Base-by-base conservation (phyloP, 2,888 invertebrate genomes). In the Pachymerium ferrugineum region DNA sequence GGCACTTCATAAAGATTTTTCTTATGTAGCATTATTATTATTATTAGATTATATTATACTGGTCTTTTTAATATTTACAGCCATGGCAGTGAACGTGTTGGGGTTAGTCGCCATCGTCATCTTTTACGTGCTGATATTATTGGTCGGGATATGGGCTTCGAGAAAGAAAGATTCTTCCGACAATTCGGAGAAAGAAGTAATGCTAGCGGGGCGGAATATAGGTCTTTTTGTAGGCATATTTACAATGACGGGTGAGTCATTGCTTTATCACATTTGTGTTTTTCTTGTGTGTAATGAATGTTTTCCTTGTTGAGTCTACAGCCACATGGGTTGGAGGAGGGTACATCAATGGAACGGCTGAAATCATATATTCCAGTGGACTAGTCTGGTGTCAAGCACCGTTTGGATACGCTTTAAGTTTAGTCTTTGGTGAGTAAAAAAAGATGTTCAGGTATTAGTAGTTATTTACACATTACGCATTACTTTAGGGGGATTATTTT, bases 291-390 rank as follows among this genome's bases (percentile, higher is more conserved):
- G 73, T 74, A 78, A 73, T n/a, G 73, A 70, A n/a, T 70, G 22
- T 74, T 54, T 31, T 77, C 70, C 72, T 76, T 77, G 62, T 77
- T 77, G 67, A 76, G 74, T 72, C 75, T 35, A 72, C 67, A 94
- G 97, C 98, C 69, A 99, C 98, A 16, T 99, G 99, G 98, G 98
- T 99, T 73, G 99, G 98, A 76, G 98, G 99, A 62, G 98, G 97
- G 72, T 99, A 98, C 86, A 99, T 99, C 83, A 99, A 99, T 83
- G 98, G 98, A 77, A 97, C 98, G 19, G 97, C 98, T 29, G 98
- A 99, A 85, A 93, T 93, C 69, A 94, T 98, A 80, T 97, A 94
- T 85, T 93, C 93, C 47, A 89, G 88, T 76, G 97, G 96, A 0
- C 85, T 98, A 80, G 89, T 97, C 62, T 97, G 97, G 95, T 97